Evolutionary conservation across 2,797 vertebrate species (phyloP).

Genomic region (Galaxias olidus): DNA sequence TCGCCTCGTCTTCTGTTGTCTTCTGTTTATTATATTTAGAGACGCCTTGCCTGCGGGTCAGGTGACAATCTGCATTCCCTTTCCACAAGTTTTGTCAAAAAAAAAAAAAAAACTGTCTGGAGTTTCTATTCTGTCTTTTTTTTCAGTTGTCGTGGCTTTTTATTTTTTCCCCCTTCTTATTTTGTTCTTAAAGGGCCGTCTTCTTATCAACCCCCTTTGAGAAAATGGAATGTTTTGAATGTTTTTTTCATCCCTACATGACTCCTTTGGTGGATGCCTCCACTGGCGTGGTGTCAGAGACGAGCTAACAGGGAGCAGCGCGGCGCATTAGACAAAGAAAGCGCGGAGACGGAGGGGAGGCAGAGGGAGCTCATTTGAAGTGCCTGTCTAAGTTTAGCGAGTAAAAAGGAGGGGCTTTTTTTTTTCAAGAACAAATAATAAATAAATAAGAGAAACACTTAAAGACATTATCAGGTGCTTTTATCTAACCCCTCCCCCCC

Average conservation of each 20-base stretch:
- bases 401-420: constrained; percentile 60
- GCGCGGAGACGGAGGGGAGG: constrained; percentile 68
- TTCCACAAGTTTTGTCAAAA: constrained; percentile 54
- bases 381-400: constrained; percentile 71
- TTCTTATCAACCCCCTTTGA: neutral
- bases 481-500: no score
- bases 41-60: constrained; percentile 76
- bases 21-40: constrained; percentile 78
- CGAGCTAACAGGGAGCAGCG: constrained; percentile 72
- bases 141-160: constrained; percentile 32
- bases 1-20: constrained; percentile 72
- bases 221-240: constrained; percentile 48
- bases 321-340: constrained; percentile 72
- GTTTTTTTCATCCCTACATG: constrained; percentile 74
- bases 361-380: constrained; percentile 68
- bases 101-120: constrained; percentile 71
- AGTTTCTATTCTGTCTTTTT: constrained; percentile 49
- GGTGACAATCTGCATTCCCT: constrained; percentile 77
- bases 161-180: no score
- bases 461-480: constrained; percentile 74
- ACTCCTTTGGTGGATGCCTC: constrained; percentile 71
- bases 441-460: constrained; percentile 77
- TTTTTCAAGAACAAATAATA: constrained; percentile 66
- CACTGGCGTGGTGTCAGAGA: constrained; percentile 74
- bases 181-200: constrained; percentile 10